Evolutionary conservation across 2,113 vertebrate species (phyloP), one percentile per base, ranked within the genome.

Genomic region (Lophotis ruficrista): DNA sequence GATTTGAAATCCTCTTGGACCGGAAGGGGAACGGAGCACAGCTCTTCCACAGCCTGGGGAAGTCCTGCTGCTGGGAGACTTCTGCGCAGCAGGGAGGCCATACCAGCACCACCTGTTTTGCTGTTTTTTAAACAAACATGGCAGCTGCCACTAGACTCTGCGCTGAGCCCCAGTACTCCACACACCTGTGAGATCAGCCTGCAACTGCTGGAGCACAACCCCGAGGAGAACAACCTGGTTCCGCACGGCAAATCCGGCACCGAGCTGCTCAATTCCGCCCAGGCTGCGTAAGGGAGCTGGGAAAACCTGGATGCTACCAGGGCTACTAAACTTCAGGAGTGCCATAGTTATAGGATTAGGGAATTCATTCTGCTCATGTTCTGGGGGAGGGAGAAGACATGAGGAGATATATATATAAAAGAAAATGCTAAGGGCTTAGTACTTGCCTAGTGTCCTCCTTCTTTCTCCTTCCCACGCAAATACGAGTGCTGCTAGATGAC

Each of bases 381-480:
- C 21, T 2, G 10, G 13, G 14, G 33, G 25, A 13, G 9, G 6
- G 51, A 14, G 3, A 21, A 69, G 8, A 31, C 41, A 86, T 1
- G 1, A 68, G 9, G 6, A 86, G 4, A 60, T 3, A 64, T 4
- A 43, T 1, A 28, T 3, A 64, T 3, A 35, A 54, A 66, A n/a
- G 4, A 35, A 16, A 85, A 80, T 48, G 77, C 48, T 48, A 57
- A 83, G n/a, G 35, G 70, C 57, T 91, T 31, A 30, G n/a, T 79
- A 88, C 86, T 92, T 87, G 82, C 83, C 87, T 58, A 28, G 79
- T 30, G 53, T 88, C 61, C 68, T 94, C 71, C 79, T 95, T 12
- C 79, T 71, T 87, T 58, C 82, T 92, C 77, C 89, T 93, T 89
- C 80, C 88, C 80, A 80, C 28, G 27, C 84, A 88, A 82, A 76